Evolutionary conservation across 2,797 vertebrate species (phyloP), one percentile per base, ranked within the genome.

Genomic region (Ficedula albicollis): DNA sequence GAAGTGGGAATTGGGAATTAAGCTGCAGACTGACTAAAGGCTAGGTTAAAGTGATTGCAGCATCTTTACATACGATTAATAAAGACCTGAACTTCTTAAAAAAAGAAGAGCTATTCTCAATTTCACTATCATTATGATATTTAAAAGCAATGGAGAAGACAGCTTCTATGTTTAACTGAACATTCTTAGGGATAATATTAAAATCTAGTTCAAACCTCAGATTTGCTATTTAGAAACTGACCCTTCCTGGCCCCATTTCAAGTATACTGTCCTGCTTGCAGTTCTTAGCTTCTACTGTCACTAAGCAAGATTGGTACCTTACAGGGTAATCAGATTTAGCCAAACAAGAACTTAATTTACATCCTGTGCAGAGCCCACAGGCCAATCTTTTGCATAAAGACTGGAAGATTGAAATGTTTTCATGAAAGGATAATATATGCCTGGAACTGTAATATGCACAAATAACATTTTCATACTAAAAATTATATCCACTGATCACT

Each of bases 341-440:
- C 66, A 92, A 89, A 87, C 15, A 74, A 92, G 73, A 80, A 62
- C 43, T 89, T 84, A 54, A 90, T 93, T 91, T 94, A 54, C 89
- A 93, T 83, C 75, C 36, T 78, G 36, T 1, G 4, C 58, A 55
- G 87, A 89, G 72, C 86, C 72, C 78, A 58, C 2, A 0, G 77
- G 88, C 87, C 62, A 70, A 14, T 56, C 41, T 80, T 93, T 91
- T 94, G 64, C 89, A 87, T 85, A 81, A 94, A 85, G 56, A 48
- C 87, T 77, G 29, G 27, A 51, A 90, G 76, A 80, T 2, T 77
- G n/a, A 95, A 91, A n/a, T 83, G 76, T 54, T 84, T 93, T 85
- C 18, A 36, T 78, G 49, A 75, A 62, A 60, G 54, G 62, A 58
- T 81, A 84, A 89, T 88, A 17, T 20, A 64, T 85, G 70, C 49